Conservation (phyloP, 2,113 vertebrate species). For the Poeciliopsis retropinna region DNA sequence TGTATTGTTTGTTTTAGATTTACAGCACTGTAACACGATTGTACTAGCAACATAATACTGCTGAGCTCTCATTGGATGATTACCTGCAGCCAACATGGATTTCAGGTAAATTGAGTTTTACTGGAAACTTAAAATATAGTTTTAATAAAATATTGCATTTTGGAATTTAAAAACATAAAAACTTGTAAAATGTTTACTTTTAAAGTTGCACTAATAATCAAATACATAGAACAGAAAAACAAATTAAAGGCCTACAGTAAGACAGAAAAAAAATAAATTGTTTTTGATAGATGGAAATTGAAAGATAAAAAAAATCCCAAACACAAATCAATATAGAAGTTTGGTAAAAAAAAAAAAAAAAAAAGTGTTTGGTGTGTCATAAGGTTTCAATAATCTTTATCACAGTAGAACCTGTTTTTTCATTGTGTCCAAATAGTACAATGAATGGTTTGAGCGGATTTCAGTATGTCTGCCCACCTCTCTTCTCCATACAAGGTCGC, state of each 20-base stretch:
- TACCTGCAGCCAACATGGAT: no score
- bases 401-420: background rate
- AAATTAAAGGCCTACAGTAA: background rate
- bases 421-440: conserved; percentile 38
- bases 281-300: no score
- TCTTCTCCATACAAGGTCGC: conserved; percentile 77
- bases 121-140: no score
- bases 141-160: background rate
- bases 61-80: no score
- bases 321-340: background rate
- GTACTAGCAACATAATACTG: no score
- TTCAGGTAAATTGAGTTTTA: no score
- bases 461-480: conserved; percentile 62
- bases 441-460: conserved; percentile 69
- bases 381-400: background rate
- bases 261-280: background rate
- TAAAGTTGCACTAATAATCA: background rate
- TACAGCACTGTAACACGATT: no score
- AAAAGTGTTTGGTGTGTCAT: background rate
- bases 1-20: no score
- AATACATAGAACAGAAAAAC: background rate
- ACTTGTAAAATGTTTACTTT: background rate
- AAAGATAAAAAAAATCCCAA: background rate
- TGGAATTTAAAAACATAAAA: background rate
- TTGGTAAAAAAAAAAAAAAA: background rate